Evolutionary conservation across 64 coral and sea anemone genomes (phyloP).

Genomic region (Dendronephthya gigantea): DNA sequence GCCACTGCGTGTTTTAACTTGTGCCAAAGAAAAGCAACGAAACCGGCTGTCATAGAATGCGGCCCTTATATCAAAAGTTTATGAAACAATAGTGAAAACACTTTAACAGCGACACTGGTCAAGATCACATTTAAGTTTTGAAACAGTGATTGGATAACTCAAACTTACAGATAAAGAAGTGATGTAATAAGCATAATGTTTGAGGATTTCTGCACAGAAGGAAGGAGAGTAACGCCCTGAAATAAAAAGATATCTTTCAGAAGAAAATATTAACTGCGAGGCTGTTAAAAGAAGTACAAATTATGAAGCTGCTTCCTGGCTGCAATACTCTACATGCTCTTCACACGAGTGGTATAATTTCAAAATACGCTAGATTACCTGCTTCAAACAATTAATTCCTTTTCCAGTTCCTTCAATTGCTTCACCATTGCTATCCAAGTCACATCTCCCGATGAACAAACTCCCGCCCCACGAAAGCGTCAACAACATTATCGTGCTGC

Average conservation of each 20-base stretch:
- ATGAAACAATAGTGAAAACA: too few species aligned
- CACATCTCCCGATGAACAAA: constrained; percentile 71
- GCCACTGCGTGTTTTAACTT: too few species aligned
- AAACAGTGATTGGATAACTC: background rate
- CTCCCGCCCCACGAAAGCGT: constrained; percentile 89
- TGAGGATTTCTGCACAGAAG: constrained; percentile 65
- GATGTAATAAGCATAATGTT: constrained; percentile 75
- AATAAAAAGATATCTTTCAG: background rate
- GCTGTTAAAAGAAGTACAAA: background rate
- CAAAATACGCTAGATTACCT: constrained; percentile 29
- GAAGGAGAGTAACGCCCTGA: constrained; percentile 77
- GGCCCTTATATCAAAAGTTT: too few species aligned
- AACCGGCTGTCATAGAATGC: too few species aligned
- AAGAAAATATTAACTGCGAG: too few species aligned
- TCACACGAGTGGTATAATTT: too few species aligned
- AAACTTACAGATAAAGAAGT: constrained; percentile 79
- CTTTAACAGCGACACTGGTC: too few species aligned
- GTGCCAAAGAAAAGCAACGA: too few species aligned
- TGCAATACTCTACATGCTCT: background rate
- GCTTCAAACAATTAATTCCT: constrained; percentile 63
- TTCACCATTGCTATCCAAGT: constrained; percentile 61
- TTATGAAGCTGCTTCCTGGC: background rate
- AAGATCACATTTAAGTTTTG: background rate
- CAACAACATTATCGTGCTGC: constrained; percentile 95
- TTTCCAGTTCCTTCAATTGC: constrained; percentile 80